Evolutionary conservation across 2,797 vertebrate genomes (phyloP).

Genomic region (Poliocrania exsul): DNA sequence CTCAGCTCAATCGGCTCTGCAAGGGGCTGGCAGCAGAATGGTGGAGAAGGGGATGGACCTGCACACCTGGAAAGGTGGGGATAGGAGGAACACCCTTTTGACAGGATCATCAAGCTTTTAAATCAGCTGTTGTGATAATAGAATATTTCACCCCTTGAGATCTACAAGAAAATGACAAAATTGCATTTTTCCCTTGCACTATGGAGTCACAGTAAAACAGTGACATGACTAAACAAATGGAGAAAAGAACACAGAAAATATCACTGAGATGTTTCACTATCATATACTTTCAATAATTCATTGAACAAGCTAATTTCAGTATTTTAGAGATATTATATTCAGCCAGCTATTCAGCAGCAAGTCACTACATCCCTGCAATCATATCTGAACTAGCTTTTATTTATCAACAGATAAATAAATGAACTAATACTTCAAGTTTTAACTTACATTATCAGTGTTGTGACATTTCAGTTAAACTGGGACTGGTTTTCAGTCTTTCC

Average conservation of each 20-base stretch:
- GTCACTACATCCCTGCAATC: neutral
- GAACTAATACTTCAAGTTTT: neutral
- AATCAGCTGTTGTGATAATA: neutral
- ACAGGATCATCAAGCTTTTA: neutral
- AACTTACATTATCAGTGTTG: neutral
- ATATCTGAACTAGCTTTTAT: neutral
- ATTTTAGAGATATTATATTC: neutral
- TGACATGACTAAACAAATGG: neutral
- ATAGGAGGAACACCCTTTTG: neutral
- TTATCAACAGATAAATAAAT: neutral
- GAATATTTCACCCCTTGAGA: neutral
- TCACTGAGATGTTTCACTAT: neutral
- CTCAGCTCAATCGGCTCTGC: neutral
- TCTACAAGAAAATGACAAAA: neutral
- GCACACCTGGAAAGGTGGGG: neutral
- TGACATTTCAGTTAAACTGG: neutral
- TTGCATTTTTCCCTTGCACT: neutral
- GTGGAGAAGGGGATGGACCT: neutral
- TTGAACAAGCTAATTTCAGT: neutral
- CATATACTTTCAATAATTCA: slow-evolving; percentile 8
- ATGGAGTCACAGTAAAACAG: neutral
- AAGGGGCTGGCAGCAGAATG: neutral
- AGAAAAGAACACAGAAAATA: neutral
- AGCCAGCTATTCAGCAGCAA: neutral
- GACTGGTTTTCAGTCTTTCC: neutral